Conservation (phyloP, 2,888 invertebrate genomes). For the Gnatocerus cornutus region DNA sequence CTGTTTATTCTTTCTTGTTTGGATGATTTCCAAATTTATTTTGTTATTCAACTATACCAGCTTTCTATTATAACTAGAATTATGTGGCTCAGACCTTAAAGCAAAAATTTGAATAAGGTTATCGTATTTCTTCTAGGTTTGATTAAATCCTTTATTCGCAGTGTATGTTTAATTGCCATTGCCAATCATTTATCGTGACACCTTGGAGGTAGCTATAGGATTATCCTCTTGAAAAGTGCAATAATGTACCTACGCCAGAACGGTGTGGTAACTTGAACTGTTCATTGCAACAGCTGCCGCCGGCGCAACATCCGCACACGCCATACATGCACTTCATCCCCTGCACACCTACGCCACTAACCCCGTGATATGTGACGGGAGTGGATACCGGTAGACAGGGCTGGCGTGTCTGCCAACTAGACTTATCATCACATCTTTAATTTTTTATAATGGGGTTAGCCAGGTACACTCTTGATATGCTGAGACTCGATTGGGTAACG, state of each 20-base stretch:
- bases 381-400: conserved; percentile 27
- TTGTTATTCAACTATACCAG: no score
- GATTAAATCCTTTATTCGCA: no score
- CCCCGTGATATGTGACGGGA: conserved; percentile 33
- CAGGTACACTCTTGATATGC: neutral
- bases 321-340: conserved; percentile 53
- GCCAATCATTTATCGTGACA: no score
- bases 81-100: no score
- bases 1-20: no score
- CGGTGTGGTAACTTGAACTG: conserved; percentile 56
- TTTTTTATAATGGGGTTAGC: conserved; percentile 46
- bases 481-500: neutral
- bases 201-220: neutral
- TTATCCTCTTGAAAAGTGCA: conserved; percentile 7
- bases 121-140: no score
- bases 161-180: no score
- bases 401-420: conserved; percentile 45
- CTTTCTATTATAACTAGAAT: no score
- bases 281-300: conserved; percentile 57
- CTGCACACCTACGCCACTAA: conserved; percentile 50
- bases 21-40: no score
- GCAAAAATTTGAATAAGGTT: no score
- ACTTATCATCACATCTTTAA: conserved; percentile 59
- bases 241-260: conserved; percentile 22
- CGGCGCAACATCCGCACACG: conserved; percentile 59